These are phyloP conservation scores for Baronia brevicornis DNA, from an alignment of 2,888 invertebrate species.

Conservation along the genomic window DNA sequence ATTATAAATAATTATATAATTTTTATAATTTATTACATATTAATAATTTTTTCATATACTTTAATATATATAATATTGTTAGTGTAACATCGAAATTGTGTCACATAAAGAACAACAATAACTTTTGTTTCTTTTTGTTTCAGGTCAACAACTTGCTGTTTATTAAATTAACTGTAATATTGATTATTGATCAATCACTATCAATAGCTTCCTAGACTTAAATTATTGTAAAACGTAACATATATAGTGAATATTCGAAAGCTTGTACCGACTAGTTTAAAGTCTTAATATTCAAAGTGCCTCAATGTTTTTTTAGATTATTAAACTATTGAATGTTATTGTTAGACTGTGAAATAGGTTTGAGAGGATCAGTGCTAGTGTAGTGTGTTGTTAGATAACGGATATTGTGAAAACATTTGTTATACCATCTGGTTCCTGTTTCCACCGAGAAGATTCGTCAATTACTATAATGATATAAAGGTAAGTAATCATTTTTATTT, in stretches of 20 bases:
- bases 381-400: constrained; percentile 25
- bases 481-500: constrained; percentile 32
- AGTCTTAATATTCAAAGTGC: constrained; percentile 34
- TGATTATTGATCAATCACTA: not conserved
- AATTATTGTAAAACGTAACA: constrained; percentile 7
- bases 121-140: too few species aligned
- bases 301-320: constrained; percentile 24
- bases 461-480: constrained; percentile 56
- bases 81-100: too few species aligned
- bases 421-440: constrained; percentile 15
- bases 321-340: constrained; percentile 17
- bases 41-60: too few species aligned
- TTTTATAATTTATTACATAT: too few species aligned
- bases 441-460: constrained; percentile 27
- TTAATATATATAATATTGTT: too few species aligned
- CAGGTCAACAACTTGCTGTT: constrained; percentile 18
- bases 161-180: constrained; percentile 8
- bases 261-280: constrained; percentile 23
- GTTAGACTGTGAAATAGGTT: constrained; percentile 18
- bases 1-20: too few species aligned
- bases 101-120: too few species aligned
- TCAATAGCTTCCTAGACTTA: constrained; percentile 5
- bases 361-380: constrained; percentile 17
- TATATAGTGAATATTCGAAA: constrained; percentile 26
- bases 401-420: constrained; percentile 26